phyloP scores from a whole-genome alignment of 2,113 vertebrate genomes.

The Neoarius graeffei region DNA sequence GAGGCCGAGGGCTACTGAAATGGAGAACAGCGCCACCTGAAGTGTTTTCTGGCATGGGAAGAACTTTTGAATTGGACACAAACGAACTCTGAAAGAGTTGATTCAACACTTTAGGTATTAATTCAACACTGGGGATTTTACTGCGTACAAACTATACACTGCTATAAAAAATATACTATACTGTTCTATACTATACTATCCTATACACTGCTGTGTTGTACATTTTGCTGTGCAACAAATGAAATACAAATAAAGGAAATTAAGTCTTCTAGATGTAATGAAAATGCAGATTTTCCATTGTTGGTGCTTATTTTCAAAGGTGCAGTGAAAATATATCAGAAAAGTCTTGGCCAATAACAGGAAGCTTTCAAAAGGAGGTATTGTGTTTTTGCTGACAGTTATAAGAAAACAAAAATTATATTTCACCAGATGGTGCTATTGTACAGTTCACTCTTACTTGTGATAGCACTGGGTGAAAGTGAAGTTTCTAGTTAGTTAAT shows the following conservation, averaged over 20 bases:
- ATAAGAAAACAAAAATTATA: background rate
- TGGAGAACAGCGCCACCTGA: too few species aligned
- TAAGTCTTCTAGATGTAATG: background rate
- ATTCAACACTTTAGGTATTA: too few species aligned
- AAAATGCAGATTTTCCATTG: background rate
- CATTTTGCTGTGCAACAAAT: background rate
- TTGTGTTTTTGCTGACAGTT: background rate
- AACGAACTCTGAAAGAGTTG: too few species aligned
- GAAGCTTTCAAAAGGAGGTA: background rate
- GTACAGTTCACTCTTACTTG: background rate
- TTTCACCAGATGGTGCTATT: constrained; percentile 5
- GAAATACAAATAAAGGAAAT: background rate
- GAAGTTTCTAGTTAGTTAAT: background rate
- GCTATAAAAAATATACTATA: too few species aligned
- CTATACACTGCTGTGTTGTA: too few species aligned
- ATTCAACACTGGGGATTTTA: too few species aligned
- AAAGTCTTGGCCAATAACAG: background rate
- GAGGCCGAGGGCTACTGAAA: too few species aligned
- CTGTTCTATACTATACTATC: too few species aligned
- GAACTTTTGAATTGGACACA: too few species aligned
- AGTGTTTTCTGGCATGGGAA: too few species aligned
- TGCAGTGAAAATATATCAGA: background rate
- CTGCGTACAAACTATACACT: too few species aligned
- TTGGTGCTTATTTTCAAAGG: background rate
- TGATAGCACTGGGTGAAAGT: background rate